These are phyloP conservation scores for Nylanderia fulva DNA, from an alignment of 1,140 invertebrate genomes.

Conservation along the genomic window DNA sequence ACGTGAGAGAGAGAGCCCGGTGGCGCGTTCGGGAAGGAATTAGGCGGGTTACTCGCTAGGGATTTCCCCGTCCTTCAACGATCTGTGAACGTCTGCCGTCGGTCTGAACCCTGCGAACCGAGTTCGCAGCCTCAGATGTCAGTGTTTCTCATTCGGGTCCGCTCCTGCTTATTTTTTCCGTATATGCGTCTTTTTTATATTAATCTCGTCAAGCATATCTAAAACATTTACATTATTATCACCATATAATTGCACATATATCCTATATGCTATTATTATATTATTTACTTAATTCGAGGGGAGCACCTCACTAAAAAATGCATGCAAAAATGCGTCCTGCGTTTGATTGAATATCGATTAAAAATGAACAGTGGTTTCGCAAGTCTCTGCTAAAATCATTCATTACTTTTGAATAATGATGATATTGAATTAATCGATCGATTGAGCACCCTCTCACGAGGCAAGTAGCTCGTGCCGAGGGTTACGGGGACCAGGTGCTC, in stretches of 20 bases:
- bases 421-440: neutral
- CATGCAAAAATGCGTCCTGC: neutral
- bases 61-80: conserved; percentile 78
- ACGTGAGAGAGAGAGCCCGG: conserved; percentile 21
- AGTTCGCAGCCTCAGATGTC: conserved; percentile 38
- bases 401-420: neutral
- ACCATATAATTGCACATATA: neutral
- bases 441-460: conserved; percentile 61
- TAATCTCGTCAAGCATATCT: neutral
- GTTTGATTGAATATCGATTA: neutral
- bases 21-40: conserved; percentile 45
- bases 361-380: neutral
- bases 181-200: no score
- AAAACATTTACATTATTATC: neutral
- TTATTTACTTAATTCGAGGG: neutral
- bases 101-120: conserved; percentile 52
- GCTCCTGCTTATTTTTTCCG: no score
- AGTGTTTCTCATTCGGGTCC: conserved; percentile 61
- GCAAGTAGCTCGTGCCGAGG: conserved; percentile 72
- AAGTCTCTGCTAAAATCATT: neutral
- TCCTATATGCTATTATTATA: no score
- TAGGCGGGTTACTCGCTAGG: conserved; percentile 50
- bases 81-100: conserved; percentile 68
- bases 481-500: conserved; percentile 78
- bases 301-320: neutral